phyloP scores from a whole-genome alignment of 2,797 vertebrate genomes.

The Varecia variegata region DNA sequence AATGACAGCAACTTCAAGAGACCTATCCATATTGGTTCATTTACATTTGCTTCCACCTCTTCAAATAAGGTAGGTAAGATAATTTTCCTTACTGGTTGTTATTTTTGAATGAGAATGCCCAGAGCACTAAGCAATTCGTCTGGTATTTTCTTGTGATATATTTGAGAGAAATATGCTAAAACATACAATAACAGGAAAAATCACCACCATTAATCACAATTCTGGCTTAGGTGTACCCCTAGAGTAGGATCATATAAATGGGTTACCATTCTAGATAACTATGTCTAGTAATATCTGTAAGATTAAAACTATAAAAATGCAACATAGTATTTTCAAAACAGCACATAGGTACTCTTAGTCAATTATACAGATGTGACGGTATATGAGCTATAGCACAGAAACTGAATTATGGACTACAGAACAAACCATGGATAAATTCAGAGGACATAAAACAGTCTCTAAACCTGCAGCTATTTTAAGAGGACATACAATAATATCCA shows the following conservation, averaged over 20 bases:
- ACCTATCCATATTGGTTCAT: neutral
- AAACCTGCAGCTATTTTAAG: slow-evolving; percentile 27
- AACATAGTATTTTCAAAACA: slow-evolving; percentile 1
- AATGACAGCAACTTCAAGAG: neutral
- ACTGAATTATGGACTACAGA: neutral
- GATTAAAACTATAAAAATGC: slow-evolving; percentile 10
- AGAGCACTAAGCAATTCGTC: neutral
- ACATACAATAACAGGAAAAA: neutral
- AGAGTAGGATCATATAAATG: neutral
- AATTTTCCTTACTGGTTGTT: neutral
- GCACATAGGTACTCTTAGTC: neutral
- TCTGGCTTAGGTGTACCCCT: neutral
- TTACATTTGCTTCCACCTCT: neutral
- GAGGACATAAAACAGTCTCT: neutral
- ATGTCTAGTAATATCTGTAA: neutral
- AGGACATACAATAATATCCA: neutral
- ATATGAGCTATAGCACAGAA: neutral
- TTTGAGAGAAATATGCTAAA: neutral
- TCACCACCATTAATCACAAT: neutral
- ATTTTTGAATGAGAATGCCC: neutral
- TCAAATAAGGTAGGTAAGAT: neutral
- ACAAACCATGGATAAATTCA: neutral
- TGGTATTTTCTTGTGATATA: neutral
- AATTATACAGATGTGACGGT: slow-evolving; percentile 12
- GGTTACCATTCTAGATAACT: neutral